These are phyloP conservation scores for Eucidaris tribuloides DNA, from an alignment of 35 echinoderm and acorn worm genomes.

Conservation along the genomic window DNA sequence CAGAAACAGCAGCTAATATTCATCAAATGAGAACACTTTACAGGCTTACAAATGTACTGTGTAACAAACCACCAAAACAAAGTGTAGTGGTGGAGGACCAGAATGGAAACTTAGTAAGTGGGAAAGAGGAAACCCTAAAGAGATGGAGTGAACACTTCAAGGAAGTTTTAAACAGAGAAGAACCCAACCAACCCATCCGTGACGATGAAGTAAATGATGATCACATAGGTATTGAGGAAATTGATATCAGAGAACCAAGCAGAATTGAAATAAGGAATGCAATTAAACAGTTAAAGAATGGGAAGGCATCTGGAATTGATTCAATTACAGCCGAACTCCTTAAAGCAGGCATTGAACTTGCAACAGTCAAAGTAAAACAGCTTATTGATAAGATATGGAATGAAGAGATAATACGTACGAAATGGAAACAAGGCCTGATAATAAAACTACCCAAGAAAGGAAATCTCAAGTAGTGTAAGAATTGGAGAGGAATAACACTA, in stretches of 20 bases:
- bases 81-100: too few species aligned
- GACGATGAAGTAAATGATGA: background rate
- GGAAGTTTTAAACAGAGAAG: background rate
- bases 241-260: background rate
- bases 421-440: background rate
- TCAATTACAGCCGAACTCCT: conserved; percentile 23
- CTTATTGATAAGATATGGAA: background rate
- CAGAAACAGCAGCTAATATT: too few species aligned
- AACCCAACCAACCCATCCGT: background rate
- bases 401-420: background rate
- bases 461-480: conserved; percentile 25
- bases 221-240: background rate
- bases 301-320: background rate
- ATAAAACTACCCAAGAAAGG: conserved; percentile 14
- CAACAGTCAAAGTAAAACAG: background rate
- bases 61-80: too few species aligned
- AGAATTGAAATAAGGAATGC: background rate
- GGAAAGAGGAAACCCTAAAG: too few species aligned
- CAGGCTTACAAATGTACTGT: too few species aligned
- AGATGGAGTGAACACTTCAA: conserved; percentile 5
- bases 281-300: conserved; percentile 3
- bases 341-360: background rate
- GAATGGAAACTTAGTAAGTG: too few species aligned
- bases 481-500: conserved; percentile 5
- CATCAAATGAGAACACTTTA: too few species aligned